Conservation (phyloP, 2,888 invertebrate species). For the Trachelus iudaicus region DNA sequence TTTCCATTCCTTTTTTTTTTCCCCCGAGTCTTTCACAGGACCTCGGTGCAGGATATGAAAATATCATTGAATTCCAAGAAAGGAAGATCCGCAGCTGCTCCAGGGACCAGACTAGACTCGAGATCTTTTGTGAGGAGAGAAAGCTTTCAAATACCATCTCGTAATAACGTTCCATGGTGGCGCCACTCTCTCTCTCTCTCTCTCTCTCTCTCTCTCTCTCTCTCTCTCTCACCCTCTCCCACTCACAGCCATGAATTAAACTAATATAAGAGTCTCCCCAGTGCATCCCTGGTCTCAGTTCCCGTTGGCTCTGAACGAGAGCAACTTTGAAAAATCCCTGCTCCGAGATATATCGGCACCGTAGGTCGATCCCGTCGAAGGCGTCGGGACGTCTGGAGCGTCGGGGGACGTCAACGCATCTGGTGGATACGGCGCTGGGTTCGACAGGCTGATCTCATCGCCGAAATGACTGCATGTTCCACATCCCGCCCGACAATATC, state of each 20-base stretch:
- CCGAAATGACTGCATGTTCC: slow-evolving; percentile 63
- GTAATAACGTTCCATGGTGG: neutral
- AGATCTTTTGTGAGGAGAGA: neutral
- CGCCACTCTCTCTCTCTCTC: neutral
- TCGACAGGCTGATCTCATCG: slow-evolving; percentile 67
- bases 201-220: neutral
- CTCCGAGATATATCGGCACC: neutral
- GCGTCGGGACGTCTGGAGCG: neutral
- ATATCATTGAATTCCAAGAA: neutral
- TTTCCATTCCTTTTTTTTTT: neutral
- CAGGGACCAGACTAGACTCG: neutral
- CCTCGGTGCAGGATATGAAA: neutral
- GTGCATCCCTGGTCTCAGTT: neutral
- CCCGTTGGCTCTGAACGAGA: neutral
- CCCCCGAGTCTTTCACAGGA: neutral
- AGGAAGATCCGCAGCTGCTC: neutral
- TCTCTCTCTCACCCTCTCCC: neutral
- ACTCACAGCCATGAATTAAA: neutral
- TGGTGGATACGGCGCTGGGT: slow-evolving; percentile 57
- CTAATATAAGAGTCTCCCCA: neutral
- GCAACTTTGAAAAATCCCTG: neutral
- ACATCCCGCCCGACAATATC: slow-evolving; percentile 66
- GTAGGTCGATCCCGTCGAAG: neutral
- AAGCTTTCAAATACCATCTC: neutral
- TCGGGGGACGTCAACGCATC: neutral